Evolutionary conservation across 2,797 vertebrate species (phyloP), one percentile per base, ranked within the genome.

Genomic region (Paramormyrops hopkinsi): DNA sequence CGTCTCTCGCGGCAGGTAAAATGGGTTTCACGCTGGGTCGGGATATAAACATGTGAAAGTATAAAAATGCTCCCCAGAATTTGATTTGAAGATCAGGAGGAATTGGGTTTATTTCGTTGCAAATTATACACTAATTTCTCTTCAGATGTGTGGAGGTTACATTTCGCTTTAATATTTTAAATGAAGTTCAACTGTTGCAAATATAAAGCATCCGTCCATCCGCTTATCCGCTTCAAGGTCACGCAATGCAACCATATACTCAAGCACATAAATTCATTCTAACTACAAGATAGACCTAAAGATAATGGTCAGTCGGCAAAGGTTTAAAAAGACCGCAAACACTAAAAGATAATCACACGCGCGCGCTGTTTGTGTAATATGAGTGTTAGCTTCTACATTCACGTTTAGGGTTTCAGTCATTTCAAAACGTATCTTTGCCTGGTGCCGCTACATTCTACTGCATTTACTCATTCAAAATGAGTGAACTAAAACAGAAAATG

Each of bases 1-100:
- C 1, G 17, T 82, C 76, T 22, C 76, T 82, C 76, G 4, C 37
- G 22, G 19, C 76, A 22, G 76, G 76, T 46, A 46, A 82, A 82
- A 88, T 90, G 41, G 46, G 12, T 84, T 90, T 44, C 76, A 88
- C 12, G 53, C 87, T 90, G 86, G n/a, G 73, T 79, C 73, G 8
- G 76, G 19, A n/a, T 86, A 76, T 44, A 50, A 90, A 88, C 56
- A 56, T 82, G 14, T 83, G 25, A 44, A 62, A 33, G 44, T 85
- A 46, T 85, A 85, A 85, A 85, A 85, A 84, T 79, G 29, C 12
- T 79, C 37, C 37, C 14, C 37, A 33, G 73, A 79, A 79, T 41
- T n/a, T n/a, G 19, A 79, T 41, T 46, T 79, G 65, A 73, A 33
- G 29, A 37, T 37, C 29, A 73, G 29, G 65, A 73, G 29, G 65